Conservation (phyloP, 1,140 invertebrate species). For the Helicoverpa zea region DNA sequence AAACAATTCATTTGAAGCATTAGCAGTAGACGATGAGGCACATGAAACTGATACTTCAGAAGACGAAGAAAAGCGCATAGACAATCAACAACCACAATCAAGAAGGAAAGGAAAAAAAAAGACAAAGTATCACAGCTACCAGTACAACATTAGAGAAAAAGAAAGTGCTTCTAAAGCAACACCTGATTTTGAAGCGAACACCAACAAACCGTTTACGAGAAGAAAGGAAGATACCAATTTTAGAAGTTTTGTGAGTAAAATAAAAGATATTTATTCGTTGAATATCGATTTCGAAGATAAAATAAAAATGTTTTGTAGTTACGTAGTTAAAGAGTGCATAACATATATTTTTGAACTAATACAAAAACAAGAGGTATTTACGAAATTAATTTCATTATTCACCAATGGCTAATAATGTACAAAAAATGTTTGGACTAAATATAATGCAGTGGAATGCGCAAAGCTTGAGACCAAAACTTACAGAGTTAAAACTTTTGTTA, state of each 20-base stretch:
- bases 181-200: neutral
- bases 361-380: neutral
- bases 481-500: neutral
- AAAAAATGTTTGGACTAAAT: neutral
- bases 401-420: conserved; percentile 15
- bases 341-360: neutral
- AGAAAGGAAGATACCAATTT: neutral
- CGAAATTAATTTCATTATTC: neutral
- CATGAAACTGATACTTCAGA: neutral
- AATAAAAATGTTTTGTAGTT: conserved; percentile 12
- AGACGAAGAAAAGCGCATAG: neutral
- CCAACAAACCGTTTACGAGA: neutral
- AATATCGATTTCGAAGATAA: neutral
- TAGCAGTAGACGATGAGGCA: neutral
- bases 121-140: neutral
- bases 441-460: conserved; percentile 30
- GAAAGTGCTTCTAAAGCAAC: neutral
- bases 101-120: neutral
- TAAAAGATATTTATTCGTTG: conserved; percentile 2
- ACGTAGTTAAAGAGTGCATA: conserved; percentile 1
- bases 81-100: neutral
- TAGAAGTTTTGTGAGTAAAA: neutral
- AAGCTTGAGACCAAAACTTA: conserved; percentile 17
- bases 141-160: neutral
- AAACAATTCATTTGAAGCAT: neutral